Percentiles rank a stretch among this genome's conserved stretches.
Conservation (phyloP, 2,113 vertebrate genomes). For the Oenanthe oenanthe region DNA sequence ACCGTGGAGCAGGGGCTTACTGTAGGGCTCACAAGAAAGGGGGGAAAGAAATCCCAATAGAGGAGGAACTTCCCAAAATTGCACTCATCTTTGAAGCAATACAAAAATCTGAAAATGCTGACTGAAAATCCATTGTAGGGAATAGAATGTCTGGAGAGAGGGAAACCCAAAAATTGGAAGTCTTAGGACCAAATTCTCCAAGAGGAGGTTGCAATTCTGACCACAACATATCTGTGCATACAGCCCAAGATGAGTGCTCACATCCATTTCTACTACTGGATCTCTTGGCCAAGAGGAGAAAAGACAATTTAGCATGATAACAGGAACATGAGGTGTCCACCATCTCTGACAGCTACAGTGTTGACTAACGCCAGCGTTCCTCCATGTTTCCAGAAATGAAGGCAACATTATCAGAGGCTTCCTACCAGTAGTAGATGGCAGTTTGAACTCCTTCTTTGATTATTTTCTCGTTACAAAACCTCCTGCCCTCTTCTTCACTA, state of each 20-base stretch:
- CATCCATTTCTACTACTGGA: not conserved
- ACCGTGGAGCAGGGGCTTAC: not conserved
- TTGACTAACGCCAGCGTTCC: not conserved
- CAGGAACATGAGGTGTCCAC: not conserved
- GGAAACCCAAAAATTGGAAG: not conserved
- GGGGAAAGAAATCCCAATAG: not conserved
- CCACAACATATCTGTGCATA: accelerated
- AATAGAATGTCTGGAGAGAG: not conserved
- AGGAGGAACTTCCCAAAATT: not conserved
- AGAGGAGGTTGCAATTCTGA: not conserved
- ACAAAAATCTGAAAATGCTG: not conserved
- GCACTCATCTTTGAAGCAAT: not conserved
- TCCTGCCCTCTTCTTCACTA: not conserved
- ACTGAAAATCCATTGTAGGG: not conserved
- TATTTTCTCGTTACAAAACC: not conserved
- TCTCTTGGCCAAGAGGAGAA: not conserved
- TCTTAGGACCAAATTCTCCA: not conserved
- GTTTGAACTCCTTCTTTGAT: not conserved
- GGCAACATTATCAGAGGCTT: not conserved
- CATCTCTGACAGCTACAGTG: not conserved
- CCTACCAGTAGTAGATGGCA: not conserved
- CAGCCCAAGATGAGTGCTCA: not conserved
- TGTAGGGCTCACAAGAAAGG: not conserved
- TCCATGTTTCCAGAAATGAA: not conserved
- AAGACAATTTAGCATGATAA: not conserved